Evolutionary conservation across 1,140 invertebrate species (phyloP), one percentile per base, ranked within the genome.

Genomic region (Pygmarrhopalites habei): DNA sequence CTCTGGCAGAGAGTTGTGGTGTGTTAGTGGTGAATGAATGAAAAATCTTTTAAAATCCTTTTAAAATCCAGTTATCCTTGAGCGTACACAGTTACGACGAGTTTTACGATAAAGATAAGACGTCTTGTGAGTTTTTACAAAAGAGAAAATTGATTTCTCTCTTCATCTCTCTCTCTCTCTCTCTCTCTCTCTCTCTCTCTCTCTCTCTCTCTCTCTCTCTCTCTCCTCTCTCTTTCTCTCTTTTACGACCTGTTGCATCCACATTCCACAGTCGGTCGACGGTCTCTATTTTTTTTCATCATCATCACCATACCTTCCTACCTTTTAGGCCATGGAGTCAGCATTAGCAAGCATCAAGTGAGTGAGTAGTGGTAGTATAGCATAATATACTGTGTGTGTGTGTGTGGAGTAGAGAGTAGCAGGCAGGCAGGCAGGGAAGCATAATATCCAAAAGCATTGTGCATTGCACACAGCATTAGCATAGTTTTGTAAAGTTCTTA

Each of bases 211-310:
- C n/a, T n/a, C n/a, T n/a, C n/a, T n/a, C n/a, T n/a, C n/a, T n/a
- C n/a, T 49, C 46, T 49, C 46, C 23, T 49, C 23, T 52, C 44
- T 47, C 49, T 52, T 52, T 52, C 49, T 52, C 25, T 52, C 49
- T 52, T 52, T 52, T 52, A 52, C 49, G 49, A 52, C 49, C 49
- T 52, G 49, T 52, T 52, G 49, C 49, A 52, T 52, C 25, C 49
- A 52, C 49, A 52, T 52, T 52, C 49, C 49, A 19, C 23, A 15
- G 49, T 23, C 49, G 49, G 49, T 52, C 49, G 49, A 26, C 49
- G 49, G 49, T 52, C 49, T 52, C 49, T 52, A 26, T 25, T 19
- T 15, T 52, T 52, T 52, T 52, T 49, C 46, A 15, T 15, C 46
- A 10, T 23, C 14, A 23, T 23, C 46, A 10, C 19, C 46, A 49